Evolutionary conservation across 1,140 invertebrate species (phyloP), one percentile per base, ranked within the genome.

Genomic region (Diprion similis): DNA sequence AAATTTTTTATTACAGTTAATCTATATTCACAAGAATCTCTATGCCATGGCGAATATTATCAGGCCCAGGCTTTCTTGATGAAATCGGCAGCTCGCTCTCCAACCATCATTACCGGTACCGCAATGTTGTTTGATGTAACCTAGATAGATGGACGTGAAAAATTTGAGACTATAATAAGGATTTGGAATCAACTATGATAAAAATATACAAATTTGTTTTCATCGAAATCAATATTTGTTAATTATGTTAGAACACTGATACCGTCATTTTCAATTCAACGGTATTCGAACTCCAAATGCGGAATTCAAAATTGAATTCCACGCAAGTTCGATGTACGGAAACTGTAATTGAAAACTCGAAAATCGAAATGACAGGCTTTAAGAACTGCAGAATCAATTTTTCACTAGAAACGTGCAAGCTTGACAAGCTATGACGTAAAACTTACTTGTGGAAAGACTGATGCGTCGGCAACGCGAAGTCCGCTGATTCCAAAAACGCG

Each of bases 51-150:
- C 24, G 2, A 37, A 37, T 3, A 37, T 37, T 37, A 37, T 6
- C 6, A 37, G 24, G 24, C 24, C 24, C 24, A 37, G 24, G 24
- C 6, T 70, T 87, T 69, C 77, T 90, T 91, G 17, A 92, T 90
- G 1, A 91, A 84, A 78, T 91, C 89, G 2, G 89, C 85, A 0
- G 82, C 89, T 80, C 90, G 88, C 80, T 92, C 91, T 1, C 85
- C 91, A 15, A 92, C 86, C 91, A 92, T 92, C 4, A 89, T 82
- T 18, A 88, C 78, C 0, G 87, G 76, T 8, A 89, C 90, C 72
- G 85, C 86, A 0, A 87, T 88, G 78, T 90, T 88, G 13, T 90
- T 91, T 1, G 87, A 84, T 2, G 86, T 66, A 1, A 85, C 77
- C 81, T 85, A 70, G 46, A 37, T 1, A 37, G 24, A 37, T 37